Conservation (phyloP, 2,113 vertebrate species). For the Megaleporinus macrocephalus region DNA sequence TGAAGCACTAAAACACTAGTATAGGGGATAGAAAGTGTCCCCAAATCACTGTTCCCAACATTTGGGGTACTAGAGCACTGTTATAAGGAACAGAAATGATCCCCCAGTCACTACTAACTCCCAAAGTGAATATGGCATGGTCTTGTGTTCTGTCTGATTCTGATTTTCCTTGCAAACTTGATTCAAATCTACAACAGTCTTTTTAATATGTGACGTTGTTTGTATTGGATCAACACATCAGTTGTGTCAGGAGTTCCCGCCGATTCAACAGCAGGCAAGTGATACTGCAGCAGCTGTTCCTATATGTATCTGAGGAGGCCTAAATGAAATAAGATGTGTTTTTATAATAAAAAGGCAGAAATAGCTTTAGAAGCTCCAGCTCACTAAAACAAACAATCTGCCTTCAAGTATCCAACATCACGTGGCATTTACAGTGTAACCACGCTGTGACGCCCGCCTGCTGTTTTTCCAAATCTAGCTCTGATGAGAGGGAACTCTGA, state of each 20-base stretch:
- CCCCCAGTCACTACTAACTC: no score
- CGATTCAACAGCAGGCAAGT: no score
- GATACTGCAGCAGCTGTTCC: neutral
- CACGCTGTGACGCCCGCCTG: neutral
- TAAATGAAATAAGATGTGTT: neutral
- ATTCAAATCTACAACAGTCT: neutral
- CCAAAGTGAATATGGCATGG: neutral
- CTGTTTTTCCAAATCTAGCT: slow-evolving; percentile 26
- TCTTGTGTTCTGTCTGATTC: neutral
- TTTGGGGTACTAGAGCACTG: no score
- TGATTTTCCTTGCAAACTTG: neutral
- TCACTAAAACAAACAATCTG: neutral
- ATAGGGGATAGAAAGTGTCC: no score
- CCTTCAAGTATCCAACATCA: neutral
- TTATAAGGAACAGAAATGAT: no score
- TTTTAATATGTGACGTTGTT: neutral
- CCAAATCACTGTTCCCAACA: no score
- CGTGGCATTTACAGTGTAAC: neutral
- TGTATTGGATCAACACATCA: neutral
- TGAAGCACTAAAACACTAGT: no score
- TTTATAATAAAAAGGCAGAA: neutral
- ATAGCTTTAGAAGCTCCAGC: neutral
- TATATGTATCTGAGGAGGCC: neutral
- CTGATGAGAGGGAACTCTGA: slow-evolving; percentile 9
- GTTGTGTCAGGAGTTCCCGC: no score